Evolutionary conservation across 2,888 invertebrate genomes (phyloP).

Genomic region (Drosophila testacea): DNA sequence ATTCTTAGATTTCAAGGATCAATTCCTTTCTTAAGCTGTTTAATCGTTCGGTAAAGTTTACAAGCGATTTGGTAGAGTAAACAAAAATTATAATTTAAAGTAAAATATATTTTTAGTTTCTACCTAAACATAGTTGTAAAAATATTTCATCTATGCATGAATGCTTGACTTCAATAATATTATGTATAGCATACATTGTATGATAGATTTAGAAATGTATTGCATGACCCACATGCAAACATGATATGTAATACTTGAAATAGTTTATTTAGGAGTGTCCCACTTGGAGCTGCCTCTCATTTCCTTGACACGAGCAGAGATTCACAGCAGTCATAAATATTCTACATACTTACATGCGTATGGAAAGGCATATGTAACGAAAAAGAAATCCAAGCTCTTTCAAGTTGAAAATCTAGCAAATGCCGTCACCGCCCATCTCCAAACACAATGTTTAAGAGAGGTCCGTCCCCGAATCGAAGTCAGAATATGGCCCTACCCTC

Average conservation of each 20-base stretch:
- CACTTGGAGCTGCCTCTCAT: slow-evolving; percentile 29
- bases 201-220: slow-evolving; percentile 27
- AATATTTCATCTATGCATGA: not conserved
- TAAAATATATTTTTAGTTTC: too few relatives aligned
- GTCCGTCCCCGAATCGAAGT: slow-evolving; percentile 20
- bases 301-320: slow-evolving; percentile 6
- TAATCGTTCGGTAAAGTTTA: too few relatives aligned
- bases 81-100: too few relatives aligned
- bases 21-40: too few relatives aligned
- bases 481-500: slow-evolving; percentile 42
- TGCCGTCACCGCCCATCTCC: slow-evolving; percentile 10
- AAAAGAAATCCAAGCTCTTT: slow-evolving; percentile 56
- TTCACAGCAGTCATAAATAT: slow-evolving; percentile 38
- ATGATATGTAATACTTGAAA: slow-evolving; percentile 23
- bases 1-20: too few relatives aligned
- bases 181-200: slow-evolving; percentile 7
- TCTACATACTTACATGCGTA: slow-evolving; percentile 22
- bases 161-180: slow-evolving; percentile 7
- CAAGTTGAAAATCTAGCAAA: slow-evolving; percentile 39
- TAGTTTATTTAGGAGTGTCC: slow-evolving; percentile 15
- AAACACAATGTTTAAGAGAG: slow-evolving; percentile 45
- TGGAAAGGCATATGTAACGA: slow-evolving; percentile 20
- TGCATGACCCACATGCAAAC: slow-evolving; percentile 29
- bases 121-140: not conserved
- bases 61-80: too few relatives aligned